Evolutionary conservation across 2,113 vertebrate species (phyloP).

Genomic region (Pachycephala philippinensis): DNA sequence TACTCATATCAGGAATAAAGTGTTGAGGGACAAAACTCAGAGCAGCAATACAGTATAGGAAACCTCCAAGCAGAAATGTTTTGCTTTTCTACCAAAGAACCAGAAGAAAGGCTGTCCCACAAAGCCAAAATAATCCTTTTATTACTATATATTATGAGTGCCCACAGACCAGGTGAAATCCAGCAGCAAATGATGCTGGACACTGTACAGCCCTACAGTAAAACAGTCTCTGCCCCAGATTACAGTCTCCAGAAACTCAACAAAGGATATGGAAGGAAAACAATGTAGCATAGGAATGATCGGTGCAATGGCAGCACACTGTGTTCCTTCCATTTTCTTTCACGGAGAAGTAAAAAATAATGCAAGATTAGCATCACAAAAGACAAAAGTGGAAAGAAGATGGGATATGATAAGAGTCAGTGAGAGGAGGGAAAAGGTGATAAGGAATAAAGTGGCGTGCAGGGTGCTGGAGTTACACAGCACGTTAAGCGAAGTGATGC

Average conservation of each 20-base stretch:
- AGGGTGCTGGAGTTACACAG: background rate
- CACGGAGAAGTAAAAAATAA: background rate
- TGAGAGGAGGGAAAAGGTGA: background rate
- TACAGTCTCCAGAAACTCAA: background rate
- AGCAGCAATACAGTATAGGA: background rate
- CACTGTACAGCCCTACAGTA: background rate
- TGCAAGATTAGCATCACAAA: background rate
- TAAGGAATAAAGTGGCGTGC: background rate
- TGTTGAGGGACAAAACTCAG: background rate
- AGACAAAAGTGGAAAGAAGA: background rate
- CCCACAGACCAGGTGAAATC: background rate
- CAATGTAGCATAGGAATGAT: background rate
- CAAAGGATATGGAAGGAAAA: background rate
- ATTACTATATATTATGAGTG: background rate
- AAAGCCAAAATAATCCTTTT: background rate
- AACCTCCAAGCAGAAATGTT: background rate
- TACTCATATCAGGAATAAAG: background rate
- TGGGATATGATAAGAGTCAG: background rate
- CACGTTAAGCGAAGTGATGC: background rate
- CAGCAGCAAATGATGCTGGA: background rate
- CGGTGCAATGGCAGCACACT: background rate
- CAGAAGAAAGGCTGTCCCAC: background rate
- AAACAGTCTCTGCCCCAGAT: background rate
- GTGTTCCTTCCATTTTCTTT: background rate
- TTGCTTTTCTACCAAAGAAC: background rate